Evolutionary conservation across 1,140 invertebrate species (phyloP).

Genomic region (Ips typographus): DNA sequence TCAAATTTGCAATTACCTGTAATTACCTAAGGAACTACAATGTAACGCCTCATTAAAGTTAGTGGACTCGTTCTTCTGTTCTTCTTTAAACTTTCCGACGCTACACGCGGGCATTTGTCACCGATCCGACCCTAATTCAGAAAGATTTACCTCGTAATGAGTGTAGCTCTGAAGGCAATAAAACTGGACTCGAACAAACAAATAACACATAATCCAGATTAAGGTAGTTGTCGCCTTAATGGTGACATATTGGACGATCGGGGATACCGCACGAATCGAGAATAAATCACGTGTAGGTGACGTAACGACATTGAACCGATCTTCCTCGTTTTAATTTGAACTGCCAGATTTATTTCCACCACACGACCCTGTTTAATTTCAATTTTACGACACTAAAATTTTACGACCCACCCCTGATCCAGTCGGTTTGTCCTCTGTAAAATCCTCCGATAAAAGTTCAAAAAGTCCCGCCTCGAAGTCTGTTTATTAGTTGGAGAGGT

Average conservation of each 20-base stretch:
- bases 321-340: constrained; percentile 21
- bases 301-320: neutral
- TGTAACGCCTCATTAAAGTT: neutral
- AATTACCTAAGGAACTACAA: constrained; percentile 12
- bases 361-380: no score
- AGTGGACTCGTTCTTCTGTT: neutral
- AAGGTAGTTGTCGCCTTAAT: constrained; percentile 43
- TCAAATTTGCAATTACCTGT: constrained; percentile 20
- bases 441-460: no score
- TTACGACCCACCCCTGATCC: no score
- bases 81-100: neutral
- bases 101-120: neutral
- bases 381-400: no score
- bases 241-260: constrained; percentile 41
- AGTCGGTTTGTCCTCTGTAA: no score
- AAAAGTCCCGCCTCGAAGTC: constrained; percentile 13
- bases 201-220: constrained; percentile 45
- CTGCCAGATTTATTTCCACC: neutral
- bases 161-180: constrained; percentile 34
- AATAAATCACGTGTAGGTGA: constrained; percentile 37
- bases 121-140: constrained; percentile 18
- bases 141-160: constrained; percentile 26
- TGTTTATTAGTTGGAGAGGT: constrained; percentile 28
- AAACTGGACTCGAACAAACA: constrained; percentile 41
- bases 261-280: constrained; percentile 31